Conservation (phyloP, 2,888 invertebrate species). For the Epiperipatus broadwayi region DNA sequence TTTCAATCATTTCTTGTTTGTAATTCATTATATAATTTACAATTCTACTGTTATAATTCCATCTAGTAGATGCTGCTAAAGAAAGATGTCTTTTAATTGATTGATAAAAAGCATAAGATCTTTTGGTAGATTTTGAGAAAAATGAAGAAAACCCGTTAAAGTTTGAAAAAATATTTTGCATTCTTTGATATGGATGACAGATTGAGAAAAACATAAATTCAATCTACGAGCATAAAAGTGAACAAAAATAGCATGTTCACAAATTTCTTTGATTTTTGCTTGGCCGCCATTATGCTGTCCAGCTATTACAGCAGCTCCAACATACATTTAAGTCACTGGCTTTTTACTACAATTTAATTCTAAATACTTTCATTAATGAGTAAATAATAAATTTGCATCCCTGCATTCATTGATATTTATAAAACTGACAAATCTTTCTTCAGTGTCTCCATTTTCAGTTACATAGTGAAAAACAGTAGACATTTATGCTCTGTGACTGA, state of each 20-base stretch:
- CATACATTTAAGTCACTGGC: slow-evolving; percentile 15
- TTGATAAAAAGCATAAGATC: not conserved
- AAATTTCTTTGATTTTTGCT: slow-evolving; percentile 11
- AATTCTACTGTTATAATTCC: not conserved
- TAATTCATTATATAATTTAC: not conserved
- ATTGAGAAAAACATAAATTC: slow-evolving; percentile 18
- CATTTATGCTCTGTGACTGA: no score
- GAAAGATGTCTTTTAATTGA: not conserved
- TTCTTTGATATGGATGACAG: slow-evolving; percentile 11
- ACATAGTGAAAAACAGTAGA: no score
- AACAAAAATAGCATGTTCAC: slow-evolving; percentile 13
- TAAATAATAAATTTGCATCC: no score
- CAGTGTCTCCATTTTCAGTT: no score
- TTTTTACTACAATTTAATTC: slow-evolving; percentile 11
- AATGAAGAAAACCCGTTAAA: slow-evolving; percentile 14
- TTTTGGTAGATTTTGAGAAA: slow-evolving; percentile 6
- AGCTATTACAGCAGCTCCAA: slow-evolving; percentile 15
- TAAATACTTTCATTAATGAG: no score
- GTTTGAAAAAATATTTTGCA: slow-evolving; percentile 17
- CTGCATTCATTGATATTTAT: no score
- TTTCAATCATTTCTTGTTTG: not conserved
- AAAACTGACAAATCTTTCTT: no score
- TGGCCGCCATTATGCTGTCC: slow-evolving; percentile 14
- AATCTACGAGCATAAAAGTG: slow-evolving; percentile 16
- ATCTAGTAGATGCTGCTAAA: not conserved